These are phyloP conservation scores for Cataglyphis cursor DNA, from an alignment of 2,888 invertebrate species.

Conservation along the genomic window DNA sequence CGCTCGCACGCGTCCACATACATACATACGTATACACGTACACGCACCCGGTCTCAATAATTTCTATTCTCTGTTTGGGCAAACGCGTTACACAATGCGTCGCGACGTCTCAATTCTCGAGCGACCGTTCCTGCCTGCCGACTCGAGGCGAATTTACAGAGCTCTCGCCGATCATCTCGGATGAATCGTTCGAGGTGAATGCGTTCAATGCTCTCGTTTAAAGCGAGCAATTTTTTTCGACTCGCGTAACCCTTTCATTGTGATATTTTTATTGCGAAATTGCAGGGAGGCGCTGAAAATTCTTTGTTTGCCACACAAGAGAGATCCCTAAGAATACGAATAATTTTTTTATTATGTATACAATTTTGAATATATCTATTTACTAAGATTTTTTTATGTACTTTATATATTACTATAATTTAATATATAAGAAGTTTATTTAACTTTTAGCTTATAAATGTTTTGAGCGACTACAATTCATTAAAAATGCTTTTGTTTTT, in stretches of 20 bases:
- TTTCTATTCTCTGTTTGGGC: conserved; percentile 72
- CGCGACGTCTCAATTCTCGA: conserved; percentile 71
- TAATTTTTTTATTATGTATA: not conserved
- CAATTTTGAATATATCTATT: conserved; percentile 13
- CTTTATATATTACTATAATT: not conserved
- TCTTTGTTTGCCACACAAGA: conserved; percentile 8
- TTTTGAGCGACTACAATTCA: not conserved
- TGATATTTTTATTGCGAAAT: conserved; percentile 17
- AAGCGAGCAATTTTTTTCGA: conserved; percentile 20
- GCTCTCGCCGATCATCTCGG: conserved; percentile 44
- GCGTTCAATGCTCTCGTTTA: conserved; percentile 26
- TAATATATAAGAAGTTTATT: not conserved
- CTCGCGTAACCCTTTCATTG: conserved; percentile 35
- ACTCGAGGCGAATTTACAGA: conserved; percentile 44
- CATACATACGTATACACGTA: too few species aligned
- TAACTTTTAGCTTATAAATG: not conserved
- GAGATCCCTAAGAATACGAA: not conserved
- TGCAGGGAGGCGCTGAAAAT: not conserved
- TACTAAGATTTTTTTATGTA: not conserved
- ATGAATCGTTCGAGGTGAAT: conserved; percentile 35
- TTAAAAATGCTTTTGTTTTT: conserved; percentile 9
- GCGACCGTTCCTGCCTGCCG: conserved; percentile 25
- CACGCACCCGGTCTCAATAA: conserved; percentile 67
- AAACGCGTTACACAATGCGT: conserved; percentile 67
- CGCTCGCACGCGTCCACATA: too few species aligned